These are phyloP conservation scores for Varroa destructor DNA, from an alignment of 1,140 invertebrate genomes.

Conservation along the genomic window DNA sequence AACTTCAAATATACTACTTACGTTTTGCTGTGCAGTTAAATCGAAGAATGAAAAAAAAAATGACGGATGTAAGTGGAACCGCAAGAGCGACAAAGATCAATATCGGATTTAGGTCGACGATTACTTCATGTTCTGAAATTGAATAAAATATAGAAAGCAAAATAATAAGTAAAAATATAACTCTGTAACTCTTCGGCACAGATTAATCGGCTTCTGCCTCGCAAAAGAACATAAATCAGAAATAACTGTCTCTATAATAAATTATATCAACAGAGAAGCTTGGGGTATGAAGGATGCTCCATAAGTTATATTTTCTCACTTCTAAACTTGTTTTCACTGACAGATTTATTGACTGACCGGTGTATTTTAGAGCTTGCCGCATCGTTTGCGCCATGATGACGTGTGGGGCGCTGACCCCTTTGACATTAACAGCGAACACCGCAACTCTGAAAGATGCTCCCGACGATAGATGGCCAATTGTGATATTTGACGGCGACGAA, in stretches of 20 bases:
- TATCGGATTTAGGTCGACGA: conserved; percentile 7
- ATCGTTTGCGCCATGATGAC: conserved; percentile 26
- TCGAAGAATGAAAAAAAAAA: background rate
- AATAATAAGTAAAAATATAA: background rate
- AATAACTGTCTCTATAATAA: no score
- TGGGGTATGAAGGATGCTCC: no score
- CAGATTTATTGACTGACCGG: conserved; percentile 12
- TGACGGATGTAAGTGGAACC: conserved; percentile 2
- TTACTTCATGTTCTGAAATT: conserved; percentile 21
- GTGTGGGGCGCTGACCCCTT: conserved; percentile 26
- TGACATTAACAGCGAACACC: conserved; percentile 23
- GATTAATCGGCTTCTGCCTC: no score
- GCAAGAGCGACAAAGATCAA: background rate
- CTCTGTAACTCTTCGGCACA: no score
- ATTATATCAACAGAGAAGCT: no score
- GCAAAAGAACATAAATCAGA: no score
- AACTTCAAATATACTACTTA: background rate
- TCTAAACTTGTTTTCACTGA: no score
- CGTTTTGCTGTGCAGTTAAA: conserved; percentile 7
- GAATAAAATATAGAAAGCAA: background rate
- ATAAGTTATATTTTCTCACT: no score
- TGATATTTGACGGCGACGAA: conserved; percentile 10
- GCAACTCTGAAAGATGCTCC: conserved; percentile 10
- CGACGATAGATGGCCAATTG: background rate
- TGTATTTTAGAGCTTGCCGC: conserved; percentile 21